Evolutionary conservation across 37 sponge, comb jelly and placozoan genomes (phyloP), one percentile per base, ranked within the genome.

Genomic region (Crambe crambe): DNA sequence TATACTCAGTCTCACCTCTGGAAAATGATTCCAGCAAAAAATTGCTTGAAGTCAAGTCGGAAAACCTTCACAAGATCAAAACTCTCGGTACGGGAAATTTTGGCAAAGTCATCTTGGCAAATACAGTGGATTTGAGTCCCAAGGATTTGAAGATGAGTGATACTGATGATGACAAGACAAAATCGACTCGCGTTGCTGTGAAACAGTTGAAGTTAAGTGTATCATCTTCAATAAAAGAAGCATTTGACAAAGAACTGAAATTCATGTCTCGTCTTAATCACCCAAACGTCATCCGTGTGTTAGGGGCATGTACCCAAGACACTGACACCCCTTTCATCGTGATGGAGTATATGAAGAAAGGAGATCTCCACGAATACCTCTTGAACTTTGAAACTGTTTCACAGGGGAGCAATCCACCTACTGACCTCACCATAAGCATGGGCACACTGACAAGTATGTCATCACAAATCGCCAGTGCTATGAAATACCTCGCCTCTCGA

Each of bases 311-410:
- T 68, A 72, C 8, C 6, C 43, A 37, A 1, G 85, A 73, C 34
- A 35, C 68, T 0, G 85, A 73, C 34, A 35, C 68, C 0, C 72
- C 67, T 18, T 79, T 84, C 62, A 56, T 78, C 47, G 75, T 87
- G 76, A 87, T 91, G 76, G 92, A 91, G 80, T 87, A 87, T 56
- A 83, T 83, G 81, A 42, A 78, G 58, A 82, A 83, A 27, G 92
- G 92, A 37, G 92, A 87, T 42, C 84, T 91, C 69, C 72, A 83
- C 30, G 67, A 82, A 58, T 91, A 75, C 74, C 76, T 86, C 18
- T 56, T 81, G 44, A 54, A 73, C 17, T 86, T 63, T 37, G 40
- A 79, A 2, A 43, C 51, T 4, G 41, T 72, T 25, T 10, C 38
- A 32, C 10, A 47, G 51, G 69, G 69, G 3, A 32, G 18, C 25